A percentile compares a stretch with the other conserved stretches of the same genome.
These are phyloP conservation scores for Centruroides sculpturatus DNA, from an alignment of 1,140 invertebrate genomes.

Conservation along the genomic window DNA sequence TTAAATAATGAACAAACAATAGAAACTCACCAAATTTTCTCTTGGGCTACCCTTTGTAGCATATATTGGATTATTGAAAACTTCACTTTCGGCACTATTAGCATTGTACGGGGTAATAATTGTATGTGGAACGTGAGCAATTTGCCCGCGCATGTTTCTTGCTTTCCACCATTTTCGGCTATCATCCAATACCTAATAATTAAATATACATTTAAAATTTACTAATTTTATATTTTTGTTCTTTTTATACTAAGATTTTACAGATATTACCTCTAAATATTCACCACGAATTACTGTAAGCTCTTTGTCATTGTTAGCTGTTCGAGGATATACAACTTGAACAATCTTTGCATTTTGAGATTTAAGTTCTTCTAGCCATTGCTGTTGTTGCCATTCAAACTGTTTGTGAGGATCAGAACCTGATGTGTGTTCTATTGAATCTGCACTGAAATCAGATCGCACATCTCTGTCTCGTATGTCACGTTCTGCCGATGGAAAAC, in stretches of 20 bases:
- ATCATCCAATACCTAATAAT: constrained; percentile 68
- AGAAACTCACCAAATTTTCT: too few relatives aligned
- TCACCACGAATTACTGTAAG: constrained; percentile 88
- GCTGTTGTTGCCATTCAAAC: constrained; percentile 22
- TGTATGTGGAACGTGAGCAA: constrained; percentile 93
- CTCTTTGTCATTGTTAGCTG: constrained; percentile 97
- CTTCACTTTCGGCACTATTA: constrained; percentile 28
- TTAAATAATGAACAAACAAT: too few relatives aligned
- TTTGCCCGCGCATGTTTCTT: constrained; percentile 67
- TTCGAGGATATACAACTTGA: constrained; percentile 84
- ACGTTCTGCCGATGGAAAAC: too few relatives aligned
- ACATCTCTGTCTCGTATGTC: constrained; percentile 16
- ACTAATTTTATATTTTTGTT: neutral
- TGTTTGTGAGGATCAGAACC: constrained; percentile 32
- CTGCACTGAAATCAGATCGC: constrained; percentile 55
- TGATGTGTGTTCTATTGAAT: constrained; percentile 49
- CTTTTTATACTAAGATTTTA: neutral
- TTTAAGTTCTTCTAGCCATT: constrained; percentile 25
- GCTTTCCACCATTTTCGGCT: constrained; percentile 98
- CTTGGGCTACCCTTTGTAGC: neutral
- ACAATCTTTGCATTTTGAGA: constrained; percentile 58
- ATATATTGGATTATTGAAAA: constrained; percentile 48
- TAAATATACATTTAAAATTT: neutral
- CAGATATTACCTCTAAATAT: constrained; percentile 65
- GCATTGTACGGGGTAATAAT: constrained; percentile 53